Base-by-base conservation (phyloP, 2,888 invertebrate genomes). In the Synergus japonicus region DNA sequence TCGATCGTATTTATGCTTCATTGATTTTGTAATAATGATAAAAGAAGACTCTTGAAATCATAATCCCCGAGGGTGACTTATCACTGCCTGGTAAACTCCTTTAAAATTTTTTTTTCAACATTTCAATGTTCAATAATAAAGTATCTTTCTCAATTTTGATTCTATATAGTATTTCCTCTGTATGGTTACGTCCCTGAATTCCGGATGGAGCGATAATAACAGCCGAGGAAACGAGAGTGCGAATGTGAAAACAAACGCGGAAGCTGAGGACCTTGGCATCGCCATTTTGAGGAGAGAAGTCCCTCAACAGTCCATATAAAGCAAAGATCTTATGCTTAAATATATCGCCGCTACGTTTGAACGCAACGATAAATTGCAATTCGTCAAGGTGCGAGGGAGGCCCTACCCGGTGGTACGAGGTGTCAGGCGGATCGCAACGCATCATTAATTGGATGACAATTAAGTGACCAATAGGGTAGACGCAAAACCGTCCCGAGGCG, bases 191-290 rank as follows among this genome's bases (percentile, higher is more conserved):
- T 46, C 67, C 67, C 67, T 67, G 67, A 67, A 46, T 67, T 67
- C 67, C 46, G 46, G 49, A 73, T 54, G 54, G 22, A 49, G 54
- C 54, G 73, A 73, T 54, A 81, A 84, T 83, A 80, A 85, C 83
- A 82, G 82, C 76, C 78, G 81, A 83, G 83, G 84, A 83, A 85
- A 86, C 83, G 44, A 76, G 49, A 41, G 79, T 78, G 79, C 83
- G 49, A 76, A 54, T 37, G 79, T 78, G 79, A 79, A 82, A 78
- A 78, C 79, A 80, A 83, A 89, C 85, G 82, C 89, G 87, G 88
- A 89, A 89, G 87, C 88, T 79, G 76, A 81, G 83, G 86, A 82
- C 89, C 89, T 90, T 90, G 89, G 82, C 18, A 76, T 80, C 41
- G 79, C 89, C 89, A 86, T 89, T 88, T 88, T 78, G 77, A 86